A percentile compares a stretch with the other conserved stretches of the same genome.
phyloP scores from a whole-genome alignment of 2,113 vertebrate species.

The Carassius auratus region DNA sequence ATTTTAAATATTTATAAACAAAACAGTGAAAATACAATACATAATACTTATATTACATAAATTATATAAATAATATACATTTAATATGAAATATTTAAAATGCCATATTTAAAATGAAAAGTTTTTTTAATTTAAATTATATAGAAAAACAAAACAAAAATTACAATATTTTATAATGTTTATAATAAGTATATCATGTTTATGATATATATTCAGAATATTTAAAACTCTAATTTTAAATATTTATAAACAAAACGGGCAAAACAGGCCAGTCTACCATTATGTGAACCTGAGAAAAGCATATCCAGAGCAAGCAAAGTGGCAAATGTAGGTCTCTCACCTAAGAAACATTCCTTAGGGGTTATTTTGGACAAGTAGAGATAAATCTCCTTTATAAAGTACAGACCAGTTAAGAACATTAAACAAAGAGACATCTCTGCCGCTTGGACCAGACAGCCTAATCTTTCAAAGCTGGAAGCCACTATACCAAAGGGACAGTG shows the following conservation, averaged over 20 bases:
- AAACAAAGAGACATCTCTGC: conserved; percentile 3
- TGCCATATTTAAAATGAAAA: too few species aligned
- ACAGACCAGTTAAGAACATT: conserved; percentile 4
- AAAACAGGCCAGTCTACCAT: not conserved
- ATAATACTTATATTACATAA: too few species aligned
- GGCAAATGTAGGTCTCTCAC: not conserved
- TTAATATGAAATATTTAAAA: too few species aligned
- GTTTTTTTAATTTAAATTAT: too few species aligned
- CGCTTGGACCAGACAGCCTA: conserved; percentile 18
- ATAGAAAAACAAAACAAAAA: too few species aligned
- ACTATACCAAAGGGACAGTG: not conserved
- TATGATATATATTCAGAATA: too few species aligned
- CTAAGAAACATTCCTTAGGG: not conserved
- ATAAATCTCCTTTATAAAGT: conserved; percentile 1
- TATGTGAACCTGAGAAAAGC: not conserved
- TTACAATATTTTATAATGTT: too few species aligned
- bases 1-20: not conserved
- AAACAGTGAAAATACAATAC: not conserved
- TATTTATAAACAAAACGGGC: not conserved
- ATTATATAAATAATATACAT: too few species aligned
- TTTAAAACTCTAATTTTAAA: not conserved
- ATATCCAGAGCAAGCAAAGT: not conserved
- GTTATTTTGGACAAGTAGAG: not conserved
- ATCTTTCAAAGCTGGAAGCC: conserved; percentile 30
- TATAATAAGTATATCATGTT: too few species aligned